These are phyloP conservation scores for Scaptomyza caliginosa DNA, from an alignment of 2,888 invertebrate species.

Conservation along the genomic window DNA sequence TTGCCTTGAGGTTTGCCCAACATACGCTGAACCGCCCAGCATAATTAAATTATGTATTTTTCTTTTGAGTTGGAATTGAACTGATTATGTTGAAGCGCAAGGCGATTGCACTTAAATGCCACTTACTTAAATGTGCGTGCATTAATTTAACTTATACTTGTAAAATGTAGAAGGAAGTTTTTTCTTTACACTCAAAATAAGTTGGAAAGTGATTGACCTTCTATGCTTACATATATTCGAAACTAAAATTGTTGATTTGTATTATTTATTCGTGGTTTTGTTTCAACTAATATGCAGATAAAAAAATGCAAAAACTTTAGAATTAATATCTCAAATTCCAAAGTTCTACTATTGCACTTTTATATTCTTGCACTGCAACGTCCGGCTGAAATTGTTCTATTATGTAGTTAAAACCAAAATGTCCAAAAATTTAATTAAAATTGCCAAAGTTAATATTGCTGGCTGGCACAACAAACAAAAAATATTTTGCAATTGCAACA, in stretches of 20 bases:
- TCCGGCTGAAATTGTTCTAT: slow-evolving; percentile 44
- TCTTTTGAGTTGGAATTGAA: slow-evolving; percentile 44
- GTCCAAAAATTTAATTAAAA: slow-evolving; percentile 75
- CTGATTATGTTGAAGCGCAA: slow-evolving; percentile 54
- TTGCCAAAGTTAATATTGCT: slow-evolving; percentile 72
- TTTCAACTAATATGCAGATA: background rate
- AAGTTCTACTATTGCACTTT: slow-evolving; percentile 16
- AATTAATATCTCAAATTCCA: slow-evolving; percentile 35
- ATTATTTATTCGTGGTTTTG: background rate
- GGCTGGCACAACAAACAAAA: slow-evolving; percentile 38
- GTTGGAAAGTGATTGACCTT: no score
- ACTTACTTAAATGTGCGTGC: slow-evolving; percentile 2
- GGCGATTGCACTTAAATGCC: slow-evolving; percentile 18
- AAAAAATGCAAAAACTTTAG: slow-evolving; percentile 8
- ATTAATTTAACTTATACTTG: background rate
- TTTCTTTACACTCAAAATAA: no score
- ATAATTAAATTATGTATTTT: slow-evolving; percentile 68
- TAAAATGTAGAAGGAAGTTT: background rate
- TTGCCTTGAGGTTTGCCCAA: slow-evolving; percentile 47
- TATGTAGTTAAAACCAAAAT: slow-evolving; percentile 62
- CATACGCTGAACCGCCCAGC: slow-evolving; percentile 12
- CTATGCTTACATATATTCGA: no score
- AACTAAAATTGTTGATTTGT: background rate
- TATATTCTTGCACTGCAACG: slow-evolving; percentile 2
- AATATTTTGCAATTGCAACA: slow-evolving; percentile 29